A percentile compares a stretch with the other conserved stretches of the same genome.
Conservation (phyloP, 2,888 invertebrate genomes). For the Byasa hedistus region DNA sequence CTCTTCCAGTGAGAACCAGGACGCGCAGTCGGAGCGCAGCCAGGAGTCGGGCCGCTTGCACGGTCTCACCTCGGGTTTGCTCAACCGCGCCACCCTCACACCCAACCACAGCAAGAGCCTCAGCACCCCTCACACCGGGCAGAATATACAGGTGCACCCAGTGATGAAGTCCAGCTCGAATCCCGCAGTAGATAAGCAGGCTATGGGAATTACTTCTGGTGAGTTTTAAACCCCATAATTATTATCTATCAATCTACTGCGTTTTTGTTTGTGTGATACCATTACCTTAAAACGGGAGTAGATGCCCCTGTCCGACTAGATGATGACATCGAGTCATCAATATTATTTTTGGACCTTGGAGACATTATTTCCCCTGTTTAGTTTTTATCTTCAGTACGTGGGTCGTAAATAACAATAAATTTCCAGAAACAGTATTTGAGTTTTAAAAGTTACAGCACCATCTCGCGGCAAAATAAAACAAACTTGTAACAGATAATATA, state of each 20-base stretch:
- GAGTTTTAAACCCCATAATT: slow-evolving; percentile 29
- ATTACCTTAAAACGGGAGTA: background rate
- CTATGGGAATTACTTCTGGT: slow-evolving; percentile 74
- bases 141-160: slow-evolving; percentile 66
- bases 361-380: too few species aligned
- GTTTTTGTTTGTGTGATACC: background rate
- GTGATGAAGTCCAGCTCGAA: slow-evolving; percentile 76
- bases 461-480: too few species aligned
- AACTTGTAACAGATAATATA: too few species aligned
- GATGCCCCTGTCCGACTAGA: too few species aligned
- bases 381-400: too few species aligned
- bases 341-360: too few species aligned
- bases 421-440: too few species aligned
- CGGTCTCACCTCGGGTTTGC: slow-evolving; percentile 46
- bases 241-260: too few species aligned
- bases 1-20: slow-evolving; percentile 72
- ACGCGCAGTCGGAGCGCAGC: slow-evolving; percentile 63
- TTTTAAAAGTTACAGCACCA: too few species aligned
- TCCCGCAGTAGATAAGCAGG: slow-evolving; percentile 75
- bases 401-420: too few species aligned
- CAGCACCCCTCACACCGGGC: slow-evolving; percentile 69
- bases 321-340: too few species aligned
- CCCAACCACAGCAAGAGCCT: slow-evolving; percentile 71
- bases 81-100: slow-evolving; percentile 50
- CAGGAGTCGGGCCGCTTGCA: slow-evolving; percentile 60